Evolutionary conservation across 1,140 invertebrate species (phyloP).

Genomic region (Zaprionus africanus): DNA sequence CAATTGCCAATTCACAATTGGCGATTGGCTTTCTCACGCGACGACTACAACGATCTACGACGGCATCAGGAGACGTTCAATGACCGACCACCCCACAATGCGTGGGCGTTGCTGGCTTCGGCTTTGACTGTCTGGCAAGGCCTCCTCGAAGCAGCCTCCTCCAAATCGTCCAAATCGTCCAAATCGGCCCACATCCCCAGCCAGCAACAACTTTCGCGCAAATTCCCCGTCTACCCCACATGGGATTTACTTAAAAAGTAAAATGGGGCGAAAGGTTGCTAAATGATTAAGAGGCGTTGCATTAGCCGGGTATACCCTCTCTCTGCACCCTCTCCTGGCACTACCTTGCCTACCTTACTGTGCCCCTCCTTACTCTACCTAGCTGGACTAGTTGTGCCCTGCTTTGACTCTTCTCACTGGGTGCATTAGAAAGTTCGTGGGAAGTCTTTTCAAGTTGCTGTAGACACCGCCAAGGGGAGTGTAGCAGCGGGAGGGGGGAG

Average conservation of each 20-base stretch:
- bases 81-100: slow-evolving; percentile 37
- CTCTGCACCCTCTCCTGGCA: neutral
- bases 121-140: neutral
- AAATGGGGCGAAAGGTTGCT: slow-evolving; percentile 82
- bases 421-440: slow-evolving; percentile 82
- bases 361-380: neutral
- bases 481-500: neutral
- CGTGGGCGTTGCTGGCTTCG: slow-evolving; percentile 23
- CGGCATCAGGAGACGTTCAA: slow-evolving; percentile 25
- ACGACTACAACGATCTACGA: slow-evolving; percentile 13
- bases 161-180: neutral
- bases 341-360: neutral
- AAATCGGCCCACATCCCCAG: slow-evolving; percentile 2
- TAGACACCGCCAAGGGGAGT: slow-evolving; percentile 13
- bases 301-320: slow-evolving; percentile 16
- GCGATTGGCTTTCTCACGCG: slow-evolving; percentile 61
- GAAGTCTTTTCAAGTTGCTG: slow-evolving; percentile 69
- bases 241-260: slow-evolving; percentile 52
- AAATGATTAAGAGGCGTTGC: slow-evolving; percentile 81
- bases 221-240: slow-evolving; percentile 5
- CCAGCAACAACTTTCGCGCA: slow-evolving; percentile 24
- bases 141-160: neutral
- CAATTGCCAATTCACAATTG: slow-evolving; percentile 13
- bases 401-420: slow-evolving; percentile 32
- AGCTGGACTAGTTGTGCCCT: slow-evolving; percentile 28